phyloP scores from a whole-genome alignment of 1,140 invertebrate genomes.

The Leptinotarsa defecta region DNA sequence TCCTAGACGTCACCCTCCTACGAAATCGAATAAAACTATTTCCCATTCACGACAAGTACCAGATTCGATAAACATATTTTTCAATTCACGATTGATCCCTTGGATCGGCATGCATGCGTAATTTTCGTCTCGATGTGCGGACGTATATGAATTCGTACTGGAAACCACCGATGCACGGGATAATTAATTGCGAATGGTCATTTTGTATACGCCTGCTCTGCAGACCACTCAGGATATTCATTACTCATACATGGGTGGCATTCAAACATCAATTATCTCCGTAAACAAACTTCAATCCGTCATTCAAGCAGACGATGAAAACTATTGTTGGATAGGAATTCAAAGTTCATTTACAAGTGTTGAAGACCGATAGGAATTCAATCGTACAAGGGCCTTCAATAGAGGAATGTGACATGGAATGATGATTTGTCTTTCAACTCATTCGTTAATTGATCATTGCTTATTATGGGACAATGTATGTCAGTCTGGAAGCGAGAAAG shows the following conservation, averaged over 20 bases:
- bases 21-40: no score
- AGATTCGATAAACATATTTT: no score
- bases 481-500: neutral
- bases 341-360: neutral
- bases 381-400: neutral
- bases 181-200: neutral
- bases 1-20: no score
- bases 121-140: neutral
- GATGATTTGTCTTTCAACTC: neutral
- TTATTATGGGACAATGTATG: neutral
- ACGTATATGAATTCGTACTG: neutral
- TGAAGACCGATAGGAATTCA: neutral
- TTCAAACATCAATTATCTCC: neutral
- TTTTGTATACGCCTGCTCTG: neutral
- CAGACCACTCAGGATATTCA: neutral
- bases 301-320: neutral
- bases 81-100: no score
- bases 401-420: neutral
- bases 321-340: neutral
- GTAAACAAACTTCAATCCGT: neutral
- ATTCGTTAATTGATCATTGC: neutral
- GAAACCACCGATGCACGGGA: neutral
- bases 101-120: neutral
- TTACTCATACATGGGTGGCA: neutral
- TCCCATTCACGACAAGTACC: no score